Conservation (phyloP, 2,797 vertebrate genomes). For the Amazonetta brasiliensis region DNA sequence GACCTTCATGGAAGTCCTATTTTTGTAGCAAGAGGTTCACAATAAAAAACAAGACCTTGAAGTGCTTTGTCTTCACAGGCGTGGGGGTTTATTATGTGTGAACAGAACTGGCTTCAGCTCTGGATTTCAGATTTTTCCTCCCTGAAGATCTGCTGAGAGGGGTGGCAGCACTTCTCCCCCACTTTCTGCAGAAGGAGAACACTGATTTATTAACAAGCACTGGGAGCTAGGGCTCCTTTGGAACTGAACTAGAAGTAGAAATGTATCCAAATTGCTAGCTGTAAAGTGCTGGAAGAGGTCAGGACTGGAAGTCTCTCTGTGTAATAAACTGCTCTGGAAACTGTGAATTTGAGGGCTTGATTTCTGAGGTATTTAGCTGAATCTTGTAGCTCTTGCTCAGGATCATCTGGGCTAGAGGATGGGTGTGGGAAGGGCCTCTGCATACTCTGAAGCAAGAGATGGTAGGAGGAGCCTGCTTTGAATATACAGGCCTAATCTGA, state of each 20-base stretch:
- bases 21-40: neutral
- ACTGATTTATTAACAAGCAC: neutral
- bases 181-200: neutral
- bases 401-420: neutral
- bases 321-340: neutral
- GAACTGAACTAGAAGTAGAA: neutral
- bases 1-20: neutral
- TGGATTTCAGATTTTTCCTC: neutral
- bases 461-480: too few species aligned
- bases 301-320: neutral
- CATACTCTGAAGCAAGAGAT: too few species aligned
- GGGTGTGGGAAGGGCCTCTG: too few species aligned
- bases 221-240: neutral
- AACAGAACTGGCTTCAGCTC: neutral
- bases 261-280: neutral
- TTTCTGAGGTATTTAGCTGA: neutral
- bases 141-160: neutral
- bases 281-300: neutral
- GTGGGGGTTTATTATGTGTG: neutral
- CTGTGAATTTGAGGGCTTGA: neutral
- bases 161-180: too few species aligned
- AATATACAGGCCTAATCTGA: neutral
- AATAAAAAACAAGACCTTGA: neutral
- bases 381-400: neutral
- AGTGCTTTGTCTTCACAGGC: neutral